Base-by-base conservation (phyloP, 2,888 invertebrate species). In the Pristionchus japonicus region DNA sequence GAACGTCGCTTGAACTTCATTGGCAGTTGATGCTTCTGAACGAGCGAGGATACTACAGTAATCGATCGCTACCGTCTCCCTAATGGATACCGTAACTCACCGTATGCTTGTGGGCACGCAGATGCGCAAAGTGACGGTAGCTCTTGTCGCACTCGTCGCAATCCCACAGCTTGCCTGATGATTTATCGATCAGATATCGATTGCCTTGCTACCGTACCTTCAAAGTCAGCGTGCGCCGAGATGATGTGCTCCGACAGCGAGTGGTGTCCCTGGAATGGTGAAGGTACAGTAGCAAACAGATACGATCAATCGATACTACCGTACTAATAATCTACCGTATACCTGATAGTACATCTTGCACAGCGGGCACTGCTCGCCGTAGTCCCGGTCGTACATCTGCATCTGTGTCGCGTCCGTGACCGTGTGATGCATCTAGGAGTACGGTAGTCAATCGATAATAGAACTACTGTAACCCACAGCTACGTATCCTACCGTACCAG, bases 281-380 rank as follows among this genome's bases (percentile, higher is more conserved):
- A 34, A 27, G 17, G 17, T 64, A 64, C n/a, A 9, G 3, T 9
- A 27, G 27, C 4, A n/a, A 3, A 64, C 11, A 4, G 11, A 31
- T 34, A 34, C 3, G 17, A 9, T 34, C 27, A 64, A 70, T 70
- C 67, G 67, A 70, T 70, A 17, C 37, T 70, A 70, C 70, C 34
- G 70, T 70, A 70, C 27, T n/a, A n/a, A n/a, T n/a, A n/a, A n/a
- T n/a, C 61, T 27, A 57, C 57, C 57, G 57, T 43, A 43, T 40
- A 83, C 82, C 82, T 83, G 82, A 49, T 83, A 83, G 82, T 52
- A 83, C 52, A 52, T 57, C 82, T 83, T 49, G 82, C 82, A 83
- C 34, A 83, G 49, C 34, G 82, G 82, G 82, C 82, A 83, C 52
- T 83, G 82, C 52, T 31, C 34, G 82, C 82, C 82, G 82, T 83